Base-by-base conservation (phyloP, 2,888 invertebrate species). In the Chymomyza procnemis region DNA sequence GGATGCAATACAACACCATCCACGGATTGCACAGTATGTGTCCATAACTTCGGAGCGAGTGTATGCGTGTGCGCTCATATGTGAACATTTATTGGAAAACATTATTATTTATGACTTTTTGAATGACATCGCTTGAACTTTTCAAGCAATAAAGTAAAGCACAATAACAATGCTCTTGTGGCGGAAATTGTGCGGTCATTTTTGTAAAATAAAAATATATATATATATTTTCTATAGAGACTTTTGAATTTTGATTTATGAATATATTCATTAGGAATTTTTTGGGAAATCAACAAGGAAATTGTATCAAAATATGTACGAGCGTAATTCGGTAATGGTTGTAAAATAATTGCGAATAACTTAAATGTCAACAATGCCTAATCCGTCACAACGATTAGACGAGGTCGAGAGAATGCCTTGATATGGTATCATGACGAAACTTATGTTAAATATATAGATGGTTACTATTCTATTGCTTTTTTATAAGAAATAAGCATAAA, bases 21-120 rank as follows among this genome's bases (percentile, higher is more conserved):
- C 12, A 48, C 30, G n/a, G 16, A 58, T 26, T 26, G 50, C 30
- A 18, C 67, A 41, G 64, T 18, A 52, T 26, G 58, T 46, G 66
- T 41, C 34, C 56, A 58, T 21, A 68, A n/a, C 26, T 26, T 48
- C 21, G 54, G 58, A 60, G 47, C 52, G 60, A 61, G 54, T 46
- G 58, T 60, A 56, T 71, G 76, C 55, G 77, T 86, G 70, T 83
- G 76, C 85, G 76, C 80, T 88, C 89, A 88, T 80, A 87, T 85
- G 85, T 87, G 84, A 88, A 89, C 88, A 87, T 85, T 89, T 89
- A 89, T 89, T 88, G 89, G 88, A 85, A 87, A 88, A 88, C 87
- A 89, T 88, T 87, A 87, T 89, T 88, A 89, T 89, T 89, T 89
- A 89, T 89, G 88, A 86, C 85, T 82, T 87, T 86, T 88, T 80